phyloP scores from a whole-genome alignment of 2,888 invertebrate genomes.

The Ferdinandea cuprea region DNA sequence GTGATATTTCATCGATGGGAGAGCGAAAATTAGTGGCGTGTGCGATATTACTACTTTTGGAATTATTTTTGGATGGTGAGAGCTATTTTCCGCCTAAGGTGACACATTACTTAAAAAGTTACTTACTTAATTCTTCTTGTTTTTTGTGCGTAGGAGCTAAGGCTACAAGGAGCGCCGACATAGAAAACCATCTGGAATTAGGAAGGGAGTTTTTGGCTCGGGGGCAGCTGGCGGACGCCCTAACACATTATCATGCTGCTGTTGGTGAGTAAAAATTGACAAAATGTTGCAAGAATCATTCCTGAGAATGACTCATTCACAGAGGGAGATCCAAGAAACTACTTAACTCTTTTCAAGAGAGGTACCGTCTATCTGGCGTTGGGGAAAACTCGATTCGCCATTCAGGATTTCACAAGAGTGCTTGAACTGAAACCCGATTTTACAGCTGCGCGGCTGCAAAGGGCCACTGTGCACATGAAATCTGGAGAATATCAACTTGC shows the following conservation, averaged over 20 bases:
- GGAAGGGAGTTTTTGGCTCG: conserved; percentile 95
- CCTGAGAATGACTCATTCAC: background rate
- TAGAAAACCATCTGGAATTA: conserved; percentile 96
- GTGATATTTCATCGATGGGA: conserved; percentile 69
- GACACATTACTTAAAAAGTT: conserved; percentile 9
- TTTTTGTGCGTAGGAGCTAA: conserved; percentile 86
- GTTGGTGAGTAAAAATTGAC: conserved; percentile 88
- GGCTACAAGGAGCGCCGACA: conserved; percentile 87
- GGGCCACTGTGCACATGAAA: conserved; percentile 95
- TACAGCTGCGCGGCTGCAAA: conserved; percentile 91
- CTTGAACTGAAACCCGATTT: conserved; percentile 98
- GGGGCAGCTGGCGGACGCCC: conserved; percentile 97
- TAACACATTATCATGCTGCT: conserved; percentile 98
- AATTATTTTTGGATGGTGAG: conserved; percentile 88
- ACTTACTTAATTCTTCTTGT: conserved; percentile 1
- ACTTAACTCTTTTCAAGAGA: conserved; percentile 96
- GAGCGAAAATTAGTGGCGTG: conserved; percentile 88
- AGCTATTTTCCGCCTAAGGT: conserved; percentile 77
- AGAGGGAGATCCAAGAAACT: conserved; percentile 98
- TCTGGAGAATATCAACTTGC: conserved; percentile 93
- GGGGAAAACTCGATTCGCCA: conserved; percentile 97
- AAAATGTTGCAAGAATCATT: background rate
- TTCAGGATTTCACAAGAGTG: conserved; percentile 96
- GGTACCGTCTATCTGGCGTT: conserved; percentile 98
- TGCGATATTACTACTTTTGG: conserved; percentile 87